Evolutionary conservation across 2,888 invertebrate species (phyloP), one percentile per base, ranked within the genome.

Genomic region (Odontocerum albicorne): DNA sequence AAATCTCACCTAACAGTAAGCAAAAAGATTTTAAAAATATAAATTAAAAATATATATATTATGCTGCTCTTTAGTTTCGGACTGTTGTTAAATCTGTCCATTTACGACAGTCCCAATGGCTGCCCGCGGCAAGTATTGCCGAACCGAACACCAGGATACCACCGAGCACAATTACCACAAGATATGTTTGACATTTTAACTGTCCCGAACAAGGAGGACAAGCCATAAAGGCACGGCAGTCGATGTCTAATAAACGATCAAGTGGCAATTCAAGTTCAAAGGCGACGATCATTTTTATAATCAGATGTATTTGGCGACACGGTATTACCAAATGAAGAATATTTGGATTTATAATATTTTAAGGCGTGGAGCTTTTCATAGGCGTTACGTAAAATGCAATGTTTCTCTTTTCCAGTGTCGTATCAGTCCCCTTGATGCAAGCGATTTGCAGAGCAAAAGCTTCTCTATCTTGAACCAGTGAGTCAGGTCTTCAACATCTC

Each of bases 181-280:
- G 55, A 59, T 55, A 52, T 59, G 55, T 59, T 51, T 51, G 59
- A 59, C 59, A 39, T 51, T 51, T 59, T 55, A 47, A 55, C 55
- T 50, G 51, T 51, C 43, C 21, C 46, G 44, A 58, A 51, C 58
- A 51, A 55, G 33, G 39, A 54, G 49, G 45, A 17, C 10, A 42
- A 7, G 17, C 44, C 44, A 45, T 44, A 44, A 35, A 32, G 32
- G 38, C 53, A 57, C 39, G 53, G 35, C 32, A 22, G 22, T 32
- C 22, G 36, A 21, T 38, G 13, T 38, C 15, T 46, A 43, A 46
- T 57, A 44, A 54, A 54, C 43, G 57, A 57, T 54, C 44, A 54
- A 54, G 54, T 54, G 57, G 49, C 50, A 45, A 54, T 57, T 42
- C 44, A 45, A 32, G 45, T 45, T 53, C 46, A 46, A 54, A 45